phyloP scores from a whole-genome alignment of 1,140 invertebrate genomes.

The Calliphora vicina region DNA sequence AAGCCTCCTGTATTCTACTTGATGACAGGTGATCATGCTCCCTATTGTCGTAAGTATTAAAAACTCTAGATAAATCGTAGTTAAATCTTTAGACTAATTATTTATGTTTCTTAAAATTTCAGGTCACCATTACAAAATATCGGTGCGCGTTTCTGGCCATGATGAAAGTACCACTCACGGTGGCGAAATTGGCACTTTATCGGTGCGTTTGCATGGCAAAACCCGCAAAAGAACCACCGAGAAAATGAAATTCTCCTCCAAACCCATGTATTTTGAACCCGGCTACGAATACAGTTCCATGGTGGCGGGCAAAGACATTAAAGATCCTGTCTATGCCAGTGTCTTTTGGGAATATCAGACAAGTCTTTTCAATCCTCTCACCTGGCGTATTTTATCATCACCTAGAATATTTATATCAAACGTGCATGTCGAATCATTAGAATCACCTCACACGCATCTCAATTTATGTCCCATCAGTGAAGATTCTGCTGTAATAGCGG shows the following conservation, averaged over 20 bases:
- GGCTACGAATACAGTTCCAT: slow-evolving; percentile 75
- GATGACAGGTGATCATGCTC: slow-evolving; percentile 71
- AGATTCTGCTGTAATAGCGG: slow-evolving; percentile 67
- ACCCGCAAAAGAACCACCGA: slow-evolving; percentile 68
- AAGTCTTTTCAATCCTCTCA: slow-evolving; percentile 81
- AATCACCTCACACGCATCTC: slow-evolving; percentile 66
- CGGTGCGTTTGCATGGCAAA: slow-evolving; percentile 72
- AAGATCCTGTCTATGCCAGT: slow-evolving; percentile 70
- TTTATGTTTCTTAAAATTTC: slow-evolving; percentile 49
- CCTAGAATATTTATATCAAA: slow-evolving; percentile 76
- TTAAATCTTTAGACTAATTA: not conserved
- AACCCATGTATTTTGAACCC: slow-evolving; percentile 71
- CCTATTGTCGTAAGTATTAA: slow-evolving; percentile 78
- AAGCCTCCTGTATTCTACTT: slow-evolving; percentile 69
- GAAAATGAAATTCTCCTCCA: slow-evolving; percentile 65
- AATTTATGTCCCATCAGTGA: slow-evolving; percentile 68
- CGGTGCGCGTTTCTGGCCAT: slow-evolving; percentile 76
- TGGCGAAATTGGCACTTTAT: slow-evolving; percentile 75
- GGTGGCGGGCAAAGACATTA: slow-evolving; percentile 72
- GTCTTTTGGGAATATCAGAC: slow-evolving; percentile 81
- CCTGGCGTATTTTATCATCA: slow-evolving; percentile 78
- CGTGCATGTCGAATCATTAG: slow-evolving; percentile 75
- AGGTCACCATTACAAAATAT: slow-evolving; percentile 80
- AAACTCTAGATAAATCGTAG: not conserved
- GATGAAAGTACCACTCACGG: slow-evolving; percentile 75